A percentile compares a stretch with the other conserved stretches of the same genome.
These are phyloP conservation scores for Lipotes vexillifer DNA, from an alignment of 2,113 vertebrate genomes.

Conservation along the genomic window DNA sequence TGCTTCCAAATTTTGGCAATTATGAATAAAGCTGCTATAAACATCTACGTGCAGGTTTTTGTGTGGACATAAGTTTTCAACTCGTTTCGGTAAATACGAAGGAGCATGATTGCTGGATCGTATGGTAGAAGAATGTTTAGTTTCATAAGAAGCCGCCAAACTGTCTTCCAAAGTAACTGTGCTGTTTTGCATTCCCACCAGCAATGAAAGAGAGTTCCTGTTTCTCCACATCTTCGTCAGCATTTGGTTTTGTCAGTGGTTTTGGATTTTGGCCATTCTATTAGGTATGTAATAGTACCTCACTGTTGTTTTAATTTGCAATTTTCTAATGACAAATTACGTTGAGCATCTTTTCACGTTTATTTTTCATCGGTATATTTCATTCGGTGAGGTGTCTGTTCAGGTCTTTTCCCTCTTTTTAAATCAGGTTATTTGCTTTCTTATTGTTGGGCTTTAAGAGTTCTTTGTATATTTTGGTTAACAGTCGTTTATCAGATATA, in stretches of 20 bases:
- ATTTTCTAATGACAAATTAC: not conserved
- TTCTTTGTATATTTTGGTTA: not conserved
- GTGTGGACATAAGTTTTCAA: not conserved
- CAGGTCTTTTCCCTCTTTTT: not conserved
- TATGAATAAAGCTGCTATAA: not conserved
- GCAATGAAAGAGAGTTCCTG: not conserved
- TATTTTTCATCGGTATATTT: not conserved
- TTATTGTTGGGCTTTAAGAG: not conserved
- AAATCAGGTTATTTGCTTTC: not conserved
- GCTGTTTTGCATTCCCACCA: not conserved
- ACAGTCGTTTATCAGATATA: not conserved
- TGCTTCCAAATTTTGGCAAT: not conserved
- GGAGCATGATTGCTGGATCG: not conserved
- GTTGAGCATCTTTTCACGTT: not conserved
- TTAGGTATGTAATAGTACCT: not conserved
- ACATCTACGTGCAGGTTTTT: not conserved
- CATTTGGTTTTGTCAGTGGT: not conserved
- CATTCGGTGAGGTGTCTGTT: not conserved
- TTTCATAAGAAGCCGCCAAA: not conserved
- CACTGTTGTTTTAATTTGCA: not conserved
- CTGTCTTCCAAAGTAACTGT: not conserved
- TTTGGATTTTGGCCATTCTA: not conserved
- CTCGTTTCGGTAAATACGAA: not conserved
- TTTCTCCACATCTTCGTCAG: accelerated
- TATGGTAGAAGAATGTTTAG: not conserved